Evolutionary conservation across 92 coral and sea anemone genomes (phyloP), one percentile per base, ranked within the genome.

Genomic region (Paragorgia papillata): DNA sequence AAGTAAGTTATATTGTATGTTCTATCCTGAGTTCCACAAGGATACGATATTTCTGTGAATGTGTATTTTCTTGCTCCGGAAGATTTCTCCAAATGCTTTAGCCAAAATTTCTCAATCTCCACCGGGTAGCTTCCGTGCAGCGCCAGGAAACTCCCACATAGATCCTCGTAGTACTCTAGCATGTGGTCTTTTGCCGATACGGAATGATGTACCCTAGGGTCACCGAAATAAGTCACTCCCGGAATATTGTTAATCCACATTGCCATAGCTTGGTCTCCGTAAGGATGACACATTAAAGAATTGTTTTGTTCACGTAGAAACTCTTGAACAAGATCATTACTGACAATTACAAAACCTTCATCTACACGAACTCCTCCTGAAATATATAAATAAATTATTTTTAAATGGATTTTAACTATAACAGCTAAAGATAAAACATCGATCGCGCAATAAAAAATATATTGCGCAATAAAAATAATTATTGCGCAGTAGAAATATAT

Each of bases 291-390:
- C 64, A 94, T 83, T 55, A 94, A 84, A 6, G 80, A 58, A 29
- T 27, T 51, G 53, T 69, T 62, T 55, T 81, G 88, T 33, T 80
- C 86, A 20, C 83, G 37, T 43, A 89, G 75, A 50, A 94, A 94
- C 55, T 89, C 94, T 56, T 74, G 79, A 1, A 87, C 88, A 41
- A 94, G 79, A 40, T 86, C 92, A n/a, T 66, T 78, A 35, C 92
- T 87, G 30, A 94, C 79, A 50, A 94, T 66, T 28, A 94, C 74
- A 63, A 94, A 94, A 7, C 97, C 98, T 24, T 94, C 98, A 71
- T 94, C 98, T 28, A 89, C 89, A 33, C 98, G 90, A 0, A 94
- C 89, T 74, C 89, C 89, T 26, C 98, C 98, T 57, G 87, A 88
- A 3, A 86, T 3, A 56, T 13, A 56, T 2, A 22, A n/a, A n/a